phyloP scores from a whole-genome alignment of 1,140 invertebrate species.

The Paramacrobiotus metropolitanus region DNA sequence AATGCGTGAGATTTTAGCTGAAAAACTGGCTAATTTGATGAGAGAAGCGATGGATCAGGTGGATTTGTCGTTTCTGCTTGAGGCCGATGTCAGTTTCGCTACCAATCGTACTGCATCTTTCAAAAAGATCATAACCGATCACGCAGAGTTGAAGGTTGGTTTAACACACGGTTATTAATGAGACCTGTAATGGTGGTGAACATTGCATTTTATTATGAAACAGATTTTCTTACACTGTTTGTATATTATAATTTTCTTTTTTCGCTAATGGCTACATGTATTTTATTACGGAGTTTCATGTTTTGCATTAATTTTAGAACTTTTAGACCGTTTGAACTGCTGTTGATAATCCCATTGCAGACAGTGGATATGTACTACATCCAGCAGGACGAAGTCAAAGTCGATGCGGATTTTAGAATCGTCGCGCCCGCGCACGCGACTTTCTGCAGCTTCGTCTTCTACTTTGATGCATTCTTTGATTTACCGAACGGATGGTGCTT shows the following conservation, averaged over 20 bases:
- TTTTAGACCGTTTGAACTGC: background rate
- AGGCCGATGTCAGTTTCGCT: no score
- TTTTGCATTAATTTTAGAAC: slow-evolving; percentile 8
- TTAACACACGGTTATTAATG: no score
- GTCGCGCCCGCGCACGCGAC: background rate
- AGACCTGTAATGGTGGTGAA: slow-evolving; percentile 1
- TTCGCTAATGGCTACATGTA: slow-evolving; percentile 4
- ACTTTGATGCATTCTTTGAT: background rate
- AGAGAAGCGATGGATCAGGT: background rate
- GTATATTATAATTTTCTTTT: slow-evolving; percentile 8
- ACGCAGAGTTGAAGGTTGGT: no score
- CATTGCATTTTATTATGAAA: slow-evolving; percentile 7
- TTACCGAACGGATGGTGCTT: background rate
- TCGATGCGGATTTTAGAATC: background rate
- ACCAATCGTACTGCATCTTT: no score
- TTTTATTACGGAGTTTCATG: slow-evolving; percentile 7
- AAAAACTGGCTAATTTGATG: background rate
- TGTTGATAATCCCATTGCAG: slow-evolving; percentile 1
- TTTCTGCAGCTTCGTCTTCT: background rate
- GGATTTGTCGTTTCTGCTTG: slow-evolving; percentile 1
- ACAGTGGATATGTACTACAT: slow-evolving; percentile 4
- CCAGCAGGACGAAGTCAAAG: slow-evolving; percentile 6
- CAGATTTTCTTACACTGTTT: background rate
- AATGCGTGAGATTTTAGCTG: background rate
- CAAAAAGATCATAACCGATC: no score